Evolutionary conservation across 2,797 vertebrate species (phyloP).

Genomic region (Falco rusticolus): DNA sequence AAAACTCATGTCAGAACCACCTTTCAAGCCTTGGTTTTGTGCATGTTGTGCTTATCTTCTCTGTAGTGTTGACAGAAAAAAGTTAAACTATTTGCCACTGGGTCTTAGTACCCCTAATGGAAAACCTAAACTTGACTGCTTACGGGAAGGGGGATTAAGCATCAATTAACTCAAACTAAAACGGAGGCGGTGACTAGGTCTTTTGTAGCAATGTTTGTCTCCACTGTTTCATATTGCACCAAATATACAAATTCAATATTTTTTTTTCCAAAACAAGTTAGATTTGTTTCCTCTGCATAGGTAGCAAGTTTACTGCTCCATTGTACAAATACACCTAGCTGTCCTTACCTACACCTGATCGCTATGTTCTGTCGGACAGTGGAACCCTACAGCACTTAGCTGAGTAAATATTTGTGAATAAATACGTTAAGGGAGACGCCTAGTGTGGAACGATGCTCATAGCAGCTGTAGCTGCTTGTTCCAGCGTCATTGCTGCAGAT

Average conservation of each 20-base stretch:
- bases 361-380: rapidly evolving
- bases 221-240: not conserved
- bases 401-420: not conserved
- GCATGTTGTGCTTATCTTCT: not conserved
- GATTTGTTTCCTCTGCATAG: not conserved
- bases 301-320: not conserved
- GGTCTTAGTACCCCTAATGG: not conserved
- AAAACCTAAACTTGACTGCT: not conserved
- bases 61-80: not conserved
- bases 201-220: not conserved
- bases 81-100: not conserved
- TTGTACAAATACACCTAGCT: rapidly evolving
- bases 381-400: not conserved
- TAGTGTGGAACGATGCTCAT: not conserved
- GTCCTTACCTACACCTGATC: rapidly evolving
- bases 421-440: constrained; percentile 24
- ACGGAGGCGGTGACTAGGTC: not conserved
- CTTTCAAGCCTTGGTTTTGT: not conserved
- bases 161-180: not conserved
- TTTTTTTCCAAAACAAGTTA: not conserved
- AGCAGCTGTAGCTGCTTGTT: not conserved
- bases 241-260: not conserved
- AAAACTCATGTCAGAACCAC: not conserved
- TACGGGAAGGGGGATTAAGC: not conserved
- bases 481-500: rapidly evolving